Evolutionary conservation across 2,888 invertebrate species (phyloP).

Genomic region (Cheilosia variabilis): DNA sequence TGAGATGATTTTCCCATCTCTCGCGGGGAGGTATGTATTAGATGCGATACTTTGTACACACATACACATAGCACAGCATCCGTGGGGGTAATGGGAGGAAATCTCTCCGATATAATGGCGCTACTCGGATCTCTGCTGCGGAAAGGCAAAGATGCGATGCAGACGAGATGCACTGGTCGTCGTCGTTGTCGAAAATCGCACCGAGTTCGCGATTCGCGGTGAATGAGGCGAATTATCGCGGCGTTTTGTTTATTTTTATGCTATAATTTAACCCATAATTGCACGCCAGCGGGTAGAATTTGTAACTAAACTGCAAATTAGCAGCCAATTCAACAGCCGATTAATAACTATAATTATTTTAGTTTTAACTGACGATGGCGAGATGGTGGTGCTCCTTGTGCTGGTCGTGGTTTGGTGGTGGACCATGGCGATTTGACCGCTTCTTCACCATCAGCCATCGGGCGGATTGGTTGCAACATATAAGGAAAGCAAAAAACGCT

Average conservation of each 20-base stretch:
- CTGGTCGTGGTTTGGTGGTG: conserved; percentile 38
- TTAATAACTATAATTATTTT: conserved; percentile 84
- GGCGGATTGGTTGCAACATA: conserved; percentile 34
- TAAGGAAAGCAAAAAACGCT: neutral
- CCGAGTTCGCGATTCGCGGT: conserved; percentile 44
- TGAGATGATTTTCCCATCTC: conserved; percentile 67
- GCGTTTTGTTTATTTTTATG: conserved; percentile 84
- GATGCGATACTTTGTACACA: conserved; percentile 65
- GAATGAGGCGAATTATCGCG: conserved; percentile 76
- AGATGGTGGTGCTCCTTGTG: conserved; percentile 73
- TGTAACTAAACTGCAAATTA: conserved; percentile 88
- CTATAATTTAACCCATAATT: conserved; percentile 85
- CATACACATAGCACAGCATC: conserved; percentile 29
- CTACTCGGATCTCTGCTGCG: conserved; percentile 50
- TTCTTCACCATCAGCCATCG: conserved; percentile 60
- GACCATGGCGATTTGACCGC: conserved; percentile 63
- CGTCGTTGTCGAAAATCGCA: conserved; percentile 46
- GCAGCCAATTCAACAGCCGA: conserved; percentile 86
- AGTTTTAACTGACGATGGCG: conserved; percentile 75
- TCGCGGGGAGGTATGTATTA: conserved; percentile 61
- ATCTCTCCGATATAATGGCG: conserved; percentile 73
- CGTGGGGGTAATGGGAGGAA: conserved; percentile 67
- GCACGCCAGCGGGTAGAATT: conserved; percentile 86
- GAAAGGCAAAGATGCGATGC: conserved; percentile 45
- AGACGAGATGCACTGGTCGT: conserved; percentile 65